Conservation (phyloP, 2,113 vertebrate species). For the Paramormyrops kingsleyae region DNA sequence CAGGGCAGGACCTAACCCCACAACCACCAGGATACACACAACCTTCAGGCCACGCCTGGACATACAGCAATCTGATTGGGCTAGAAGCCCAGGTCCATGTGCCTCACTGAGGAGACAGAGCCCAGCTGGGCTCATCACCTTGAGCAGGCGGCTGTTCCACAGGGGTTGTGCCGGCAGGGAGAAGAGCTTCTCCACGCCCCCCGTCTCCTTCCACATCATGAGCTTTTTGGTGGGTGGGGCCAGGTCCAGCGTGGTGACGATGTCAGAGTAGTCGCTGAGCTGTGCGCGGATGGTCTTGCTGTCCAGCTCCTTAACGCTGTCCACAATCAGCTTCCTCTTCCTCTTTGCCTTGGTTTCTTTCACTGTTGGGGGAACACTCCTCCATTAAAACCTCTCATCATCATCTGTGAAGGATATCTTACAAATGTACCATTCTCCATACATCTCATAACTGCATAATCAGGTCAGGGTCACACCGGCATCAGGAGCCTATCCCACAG, state of each 20-base stretch:
- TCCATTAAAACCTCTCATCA: neutral
- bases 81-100: neutral
- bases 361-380: constrained; percentile 56
- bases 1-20: neutral
- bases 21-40: neutral
- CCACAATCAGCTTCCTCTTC: constrained; percentile 97
- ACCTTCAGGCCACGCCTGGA: neutral
- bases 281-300: constrained; percentile 97
- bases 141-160: constrained; percentile 89
- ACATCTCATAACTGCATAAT: neutral
- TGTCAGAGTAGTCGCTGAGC: constrained; percentile 96
- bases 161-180: constrained; percentile 92
- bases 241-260: constrained; percentile 93
- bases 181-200: constrained; percentile 96
- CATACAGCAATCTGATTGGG: neutral
- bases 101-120: neutral
- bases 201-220: constrained; percentile 99
- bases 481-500: neutral
- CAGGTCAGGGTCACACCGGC: no score
- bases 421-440: neutral
- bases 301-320: constrained; percentile 96
- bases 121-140: constrained; percentile 60
- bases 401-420: neutral
- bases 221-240: constrained; percentile 96
- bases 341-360: constrained; percentile 99